phyloP scores from a whole-genome alignment of 2,797 vertebrate species.

The Hozukius guyotensis region DNA sequence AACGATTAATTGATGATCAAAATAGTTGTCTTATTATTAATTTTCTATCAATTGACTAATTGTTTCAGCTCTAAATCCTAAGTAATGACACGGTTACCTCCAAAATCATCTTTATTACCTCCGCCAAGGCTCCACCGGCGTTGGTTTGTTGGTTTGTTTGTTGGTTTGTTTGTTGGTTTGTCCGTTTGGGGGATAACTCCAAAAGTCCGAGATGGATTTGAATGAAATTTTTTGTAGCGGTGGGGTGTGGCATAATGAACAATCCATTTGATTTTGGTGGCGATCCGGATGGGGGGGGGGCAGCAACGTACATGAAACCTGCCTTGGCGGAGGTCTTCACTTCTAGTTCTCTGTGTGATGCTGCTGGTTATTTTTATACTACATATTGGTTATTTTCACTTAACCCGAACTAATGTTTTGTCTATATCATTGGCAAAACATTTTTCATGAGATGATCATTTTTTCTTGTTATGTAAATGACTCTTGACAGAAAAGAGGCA shows the following conservation, averaged over 20 bases:
- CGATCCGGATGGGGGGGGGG: too few relatives aligned
- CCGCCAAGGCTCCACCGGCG: too few relatives aligned
- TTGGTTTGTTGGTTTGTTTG: too few relatives aligned
- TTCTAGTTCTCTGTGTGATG: not conserved
- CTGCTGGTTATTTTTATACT: not conserved
- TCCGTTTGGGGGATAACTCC: too few relatives aligned
- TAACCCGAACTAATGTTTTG: not conserved
- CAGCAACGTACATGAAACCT: too few relatives aligned
- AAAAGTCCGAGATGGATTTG: too few relatives aligned
- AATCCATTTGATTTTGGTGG: too few relatives aligned
- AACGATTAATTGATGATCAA: not conserved
- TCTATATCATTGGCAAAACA: not conserved
- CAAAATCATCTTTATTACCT: not conserved
- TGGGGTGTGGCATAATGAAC: too few relatives aligned
- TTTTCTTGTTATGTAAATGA: not conserved
- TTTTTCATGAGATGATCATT: not conserved
- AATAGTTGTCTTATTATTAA: not conserved
- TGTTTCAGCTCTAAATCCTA: not conserved
- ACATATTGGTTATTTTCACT: not conserved
- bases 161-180: too few relatives aligned
- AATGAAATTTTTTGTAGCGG: too few relatives aligned
- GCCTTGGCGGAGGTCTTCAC: too few relatives aligned
- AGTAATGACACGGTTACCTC: not conserved
- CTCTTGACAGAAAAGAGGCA: slow-evolving; percentile 8
- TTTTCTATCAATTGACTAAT: not conserved